A percentile compares a stretch with the other conserved stretches of the same genome.
phyloP scores from a whole-genome alignment of 2,888 invertebrate genomes.

The Melinopterus prodromus region DNA sequence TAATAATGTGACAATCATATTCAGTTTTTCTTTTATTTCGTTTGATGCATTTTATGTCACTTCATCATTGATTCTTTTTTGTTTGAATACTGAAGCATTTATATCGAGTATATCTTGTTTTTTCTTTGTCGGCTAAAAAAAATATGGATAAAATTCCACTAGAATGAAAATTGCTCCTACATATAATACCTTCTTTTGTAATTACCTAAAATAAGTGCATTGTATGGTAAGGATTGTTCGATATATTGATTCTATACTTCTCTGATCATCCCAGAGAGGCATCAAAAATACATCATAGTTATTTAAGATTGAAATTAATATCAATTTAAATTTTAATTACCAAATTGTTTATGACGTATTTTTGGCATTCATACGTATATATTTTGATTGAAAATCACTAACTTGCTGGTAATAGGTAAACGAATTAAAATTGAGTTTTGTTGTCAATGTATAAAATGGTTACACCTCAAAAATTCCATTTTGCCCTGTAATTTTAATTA shows the following conservation, averaged over 20 bases:
- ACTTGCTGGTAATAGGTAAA: too few relatives aligned
- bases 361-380: too few relatives aligned
- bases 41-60: conserved; percentile 46
- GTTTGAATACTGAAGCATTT: conserved; percentile 9
- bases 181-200: not conserved
- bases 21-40: conserved; percentile 50
- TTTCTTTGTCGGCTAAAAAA: not conserved
- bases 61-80: conserved; percentile 21
- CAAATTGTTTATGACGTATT: too few relatives aligned
- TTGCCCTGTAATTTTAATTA: not conserved
- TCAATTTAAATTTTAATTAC: too few relatives aligned
- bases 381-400: too few relatives aligned
- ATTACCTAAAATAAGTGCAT: not conserved
- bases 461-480: not conserved
- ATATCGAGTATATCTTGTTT: not conserved
- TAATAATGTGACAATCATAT: conserved; percentile 58
- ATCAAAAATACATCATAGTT: too few relatives aligned
- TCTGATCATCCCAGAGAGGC: too few relatives aligned
- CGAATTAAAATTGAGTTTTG: not conserved
- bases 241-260: too few relatives aligned
- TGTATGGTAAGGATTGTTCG: not conserved
- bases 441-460: not conserved
- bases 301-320: too few relatives aligned
- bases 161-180: not conserved
- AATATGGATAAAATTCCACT: not conserved